Conservation (phyloP, 2,797 vertebrate species). For the Pseudopleuronectes americanus region DNA sequence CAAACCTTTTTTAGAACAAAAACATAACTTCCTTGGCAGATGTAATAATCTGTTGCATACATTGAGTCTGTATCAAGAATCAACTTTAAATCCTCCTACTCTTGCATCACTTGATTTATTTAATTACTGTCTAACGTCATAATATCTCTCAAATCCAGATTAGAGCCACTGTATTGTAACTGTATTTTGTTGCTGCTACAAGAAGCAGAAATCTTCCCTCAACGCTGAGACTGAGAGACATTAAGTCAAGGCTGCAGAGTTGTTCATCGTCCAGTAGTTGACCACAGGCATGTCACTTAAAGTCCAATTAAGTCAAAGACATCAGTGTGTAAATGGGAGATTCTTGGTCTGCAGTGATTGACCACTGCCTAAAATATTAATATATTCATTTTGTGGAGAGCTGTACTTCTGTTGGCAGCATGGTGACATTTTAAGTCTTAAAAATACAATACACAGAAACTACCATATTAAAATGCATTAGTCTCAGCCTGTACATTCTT, state of each 20-base stretch:
- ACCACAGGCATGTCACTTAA: constrained; percentile 69
- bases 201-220: constrained; percentile 24
- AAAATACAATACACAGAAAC: neutral
- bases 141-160: neutral
- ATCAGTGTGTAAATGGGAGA: constrained; percentile 57
- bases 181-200: neutral
- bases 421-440: neutral
- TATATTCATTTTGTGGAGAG: constrained; percentile 8
- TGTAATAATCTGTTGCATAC: too few relatives aligned
- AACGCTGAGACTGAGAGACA: constrained; percentile 18
- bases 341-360: constrained; percentile 42
- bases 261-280: constrained; percentile 51
- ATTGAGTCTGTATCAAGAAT: too few relatives aligned
- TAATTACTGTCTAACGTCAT: too few relatives aligned
- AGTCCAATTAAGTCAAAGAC: constrained; percentile 66
- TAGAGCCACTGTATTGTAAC: neutral
- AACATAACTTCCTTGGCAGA: too few relatives aligned
- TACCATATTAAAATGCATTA: too few relatives aligned
- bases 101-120: too few relatives aligned
- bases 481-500: too few relatives aligned
- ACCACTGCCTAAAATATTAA: constrained; percentile 29
- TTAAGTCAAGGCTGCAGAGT: constrained; percentile 45
- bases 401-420: neutral
- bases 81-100: too few relatives aligned
- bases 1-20: too few relatives aligned